Conservation (phyloP, 2,113 vertebrate genomes). For the Melanerpes aurifrons region DNA sequence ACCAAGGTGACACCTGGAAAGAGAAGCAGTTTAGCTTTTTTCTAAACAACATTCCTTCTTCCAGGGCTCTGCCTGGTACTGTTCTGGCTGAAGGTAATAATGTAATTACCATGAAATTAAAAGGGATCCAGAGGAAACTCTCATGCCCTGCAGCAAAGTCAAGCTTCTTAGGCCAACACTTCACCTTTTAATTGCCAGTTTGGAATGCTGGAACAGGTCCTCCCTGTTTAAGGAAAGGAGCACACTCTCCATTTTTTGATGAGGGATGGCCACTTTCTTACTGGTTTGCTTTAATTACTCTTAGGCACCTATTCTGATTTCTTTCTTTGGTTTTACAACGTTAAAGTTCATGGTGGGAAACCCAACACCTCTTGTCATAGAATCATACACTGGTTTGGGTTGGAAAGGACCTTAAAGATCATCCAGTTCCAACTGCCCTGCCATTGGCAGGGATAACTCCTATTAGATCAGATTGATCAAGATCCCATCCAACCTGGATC, state of each 20-base stretch:
- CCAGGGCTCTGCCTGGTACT: neutral
- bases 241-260: neutral
- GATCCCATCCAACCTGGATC: no score
- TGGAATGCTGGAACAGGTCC: neutral
- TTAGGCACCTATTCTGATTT: neutral
- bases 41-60: neutral
- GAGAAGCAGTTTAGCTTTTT: neutral
- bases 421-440: no score
- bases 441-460: no score
- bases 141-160: neutral
- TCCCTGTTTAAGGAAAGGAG: constrained; percentile 8
- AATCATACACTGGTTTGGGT: no score
- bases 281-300: constrained; percentile 15
- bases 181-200: constrained; percentile 15
- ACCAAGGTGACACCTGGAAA: neutral
- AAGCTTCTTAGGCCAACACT: constrained; percentile 7
- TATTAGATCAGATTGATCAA: no score
- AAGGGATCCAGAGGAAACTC: constrained; percentile 9
- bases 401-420: no score
- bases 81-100: constrained; percentile 3
- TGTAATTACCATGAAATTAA: constrained; percentile 35
- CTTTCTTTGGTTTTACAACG: constrained; percentile 2
- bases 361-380: neutral
- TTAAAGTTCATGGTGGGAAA: neutral
- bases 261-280: neutral